These are phyloP conservation scores for Tribolium madens DNA, from an alignment of 1,140 invertebrate species.

Conservation along the genomic window DNA sequence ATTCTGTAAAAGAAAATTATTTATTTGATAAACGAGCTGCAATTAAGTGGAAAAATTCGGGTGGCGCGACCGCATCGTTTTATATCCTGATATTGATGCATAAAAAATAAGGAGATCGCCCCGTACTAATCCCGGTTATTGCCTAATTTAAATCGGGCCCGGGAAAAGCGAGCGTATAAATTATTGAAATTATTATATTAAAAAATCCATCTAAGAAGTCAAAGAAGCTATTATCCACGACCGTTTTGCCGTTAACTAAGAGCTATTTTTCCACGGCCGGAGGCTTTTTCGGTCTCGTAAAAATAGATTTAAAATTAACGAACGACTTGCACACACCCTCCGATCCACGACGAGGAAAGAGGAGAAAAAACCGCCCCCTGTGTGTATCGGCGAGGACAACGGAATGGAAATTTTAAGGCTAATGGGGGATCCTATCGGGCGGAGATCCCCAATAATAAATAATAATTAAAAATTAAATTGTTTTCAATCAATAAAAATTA, in stretches of 20 bases:
- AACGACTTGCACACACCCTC: conserved; percentile 39
- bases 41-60: conserved; percentile 37
- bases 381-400: conserved; percentile 14
- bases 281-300: conserved; percentile 55
- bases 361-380: background rate
- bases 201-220: conserved; percentile 76
- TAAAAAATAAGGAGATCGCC: conserved; percentile 46
- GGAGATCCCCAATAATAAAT: no score
- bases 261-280: conserved; percentile 54
- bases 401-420: background rate
- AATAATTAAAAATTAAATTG: no score
- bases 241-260: conserved; percentile 57
- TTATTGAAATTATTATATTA: conserved; percentile 78
- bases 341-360: background rate
- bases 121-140: conserved; percentile 62
- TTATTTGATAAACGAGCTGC: conserved; percentile 32
- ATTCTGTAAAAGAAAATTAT: conserved; percentile 55
- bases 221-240: conserved; percentile 69
- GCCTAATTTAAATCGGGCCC: conserved; percentile 65
- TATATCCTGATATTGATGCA: conserved; percentile 39
- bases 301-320: conserved; percentile 58
- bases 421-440: background rate
- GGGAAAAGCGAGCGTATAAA: conserved; percentile 70
- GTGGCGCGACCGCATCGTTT: conserved; percentile 25
- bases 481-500: no score